A percentile compares a stretch with the other conserved stretches of the same genome.
These are phyloP conservation scores for Vombatus ursinus DNA, from an alignment of 2,113 vertebrate species.

Conservation along the genomic window DNA sequence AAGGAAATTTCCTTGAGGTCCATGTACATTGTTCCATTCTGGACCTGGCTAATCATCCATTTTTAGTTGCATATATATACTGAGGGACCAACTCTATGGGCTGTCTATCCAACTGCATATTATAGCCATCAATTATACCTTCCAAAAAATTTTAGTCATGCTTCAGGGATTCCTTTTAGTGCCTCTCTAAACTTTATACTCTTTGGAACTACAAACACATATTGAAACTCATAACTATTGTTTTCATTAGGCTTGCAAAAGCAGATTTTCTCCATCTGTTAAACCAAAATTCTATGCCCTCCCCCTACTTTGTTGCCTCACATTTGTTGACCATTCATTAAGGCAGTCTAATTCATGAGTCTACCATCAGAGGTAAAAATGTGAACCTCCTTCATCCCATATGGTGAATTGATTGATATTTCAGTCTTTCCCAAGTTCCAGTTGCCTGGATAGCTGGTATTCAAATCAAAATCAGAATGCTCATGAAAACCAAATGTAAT, in stretches of 20 bases:
- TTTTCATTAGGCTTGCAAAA: not conserved
- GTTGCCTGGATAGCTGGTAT: slow-evolving; percentile 74
- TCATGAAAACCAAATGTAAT: slow-evolving; percentile 82
- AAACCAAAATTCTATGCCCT: not conserved
- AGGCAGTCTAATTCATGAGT: slow-evolving; percentile 15
- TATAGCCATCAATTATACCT: not conserved
- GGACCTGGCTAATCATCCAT: not conserved
- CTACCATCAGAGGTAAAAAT: slow-evolving; percentile 36
- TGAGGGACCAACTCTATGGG: not conserved
- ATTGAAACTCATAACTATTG: not conserved
- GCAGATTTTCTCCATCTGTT: not conserved
- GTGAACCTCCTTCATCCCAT: slow-evolving; percentile 39
- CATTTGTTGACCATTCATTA: not conserved
- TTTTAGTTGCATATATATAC: not conserved
- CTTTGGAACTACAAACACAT: not conserved
- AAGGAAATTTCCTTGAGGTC: not conserved
- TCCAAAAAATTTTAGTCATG: not conserved
- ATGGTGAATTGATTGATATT: slow-evolving; percentile 70
- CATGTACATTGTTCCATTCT: not conserved
- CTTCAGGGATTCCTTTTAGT: not conserved
- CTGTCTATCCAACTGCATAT: not conserved
- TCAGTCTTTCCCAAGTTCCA: slow-evolving; percentile 58
- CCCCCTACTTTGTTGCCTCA: not conserved
- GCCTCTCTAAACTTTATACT: not conserved
- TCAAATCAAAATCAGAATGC: slow-evolving; percentile 77